These are phyloP conservation scores for Rhombomys opimus DNA, from an alignment of 2,113 vertebrate genomes.

Conservation along the genomic window DNA sequence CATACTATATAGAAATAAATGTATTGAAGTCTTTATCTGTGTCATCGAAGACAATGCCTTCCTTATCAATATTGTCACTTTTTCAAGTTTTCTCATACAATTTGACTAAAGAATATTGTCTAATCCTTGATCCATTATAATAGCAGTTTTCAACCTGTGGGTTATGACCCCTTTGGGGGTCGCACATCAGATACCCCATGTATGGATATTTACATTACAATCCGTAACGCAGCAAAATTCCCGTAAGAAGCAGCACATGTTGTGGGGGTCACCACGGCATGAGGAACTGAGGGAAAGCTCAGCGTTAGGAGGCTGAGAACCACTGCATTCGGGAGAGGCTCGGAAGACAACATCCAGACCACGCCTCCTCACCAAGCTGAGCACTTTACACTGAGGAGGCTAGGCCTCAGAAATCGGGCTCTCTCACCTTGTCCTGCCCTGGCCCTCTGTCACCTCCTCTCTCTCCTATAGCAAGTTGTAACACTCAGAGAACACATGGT, in stretches of 20 bases:
- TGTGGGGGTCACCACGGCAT: neutral
- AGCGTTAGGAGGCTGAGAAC: neutral
- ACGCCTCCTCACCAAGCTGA: neutral
- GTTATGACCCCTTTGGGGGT: neutral
- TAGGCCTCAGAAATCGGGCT: neutral
- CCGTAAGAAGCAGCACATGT: neutral
- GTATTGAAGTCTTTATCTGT: neutral
- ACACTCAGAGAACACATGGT: neutral
- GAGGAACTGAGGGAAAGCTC: neutral
- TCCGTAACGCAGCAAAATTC: neutral
- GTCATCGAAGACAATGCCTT: neutral
- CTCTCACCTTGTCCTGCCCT: neutral
- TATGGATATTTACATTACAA: neutral
- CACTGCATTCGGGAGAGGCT: neutral
- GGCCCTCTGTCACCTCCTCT: neutral
- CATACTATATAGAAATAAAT: neutral
- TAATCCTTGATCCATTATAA: neutral
- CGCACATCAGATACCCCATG: neutral
- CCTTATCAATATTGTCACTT: neutral
- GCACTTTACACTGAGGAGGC: too few relatives aligned
- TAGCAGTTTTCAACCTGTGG: neutral
- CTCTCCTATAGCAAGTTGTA: neutral
- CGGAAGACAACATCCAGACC: neutral
- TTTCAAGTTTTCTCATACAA: neutral
- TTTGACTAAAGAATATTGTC: neutral